phyloP scores from a whole-genome alignment of 2,113 vertebrate species.

The Aspiorhynchus laticeps region DNA sequence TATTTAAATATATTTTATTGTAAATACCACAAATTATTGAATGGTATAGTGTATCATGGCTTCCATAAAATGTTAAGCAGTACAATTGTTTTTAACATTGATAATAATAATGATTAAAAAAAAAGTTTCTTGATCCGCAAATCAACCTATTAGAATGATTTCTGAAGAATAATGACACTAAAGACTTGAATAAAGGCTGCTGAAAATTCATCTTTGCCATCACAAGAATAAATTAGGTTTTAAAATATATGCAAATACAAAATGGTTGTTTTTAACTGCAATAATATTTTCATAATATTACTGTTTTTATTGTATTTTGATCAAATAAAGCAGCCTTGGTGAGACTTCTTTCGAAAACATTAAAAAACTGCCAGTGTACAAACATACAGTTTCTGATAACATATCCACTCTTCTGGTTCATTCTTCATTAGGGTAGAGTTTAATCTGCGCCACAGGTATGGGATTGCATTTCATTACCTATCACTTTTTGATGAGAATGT shows the following conservation, averaged over 20 bases:
- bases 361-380: not conserved
- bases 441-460: constrained; percentile 66
- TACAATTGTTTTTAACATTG: too few relatives aligned
- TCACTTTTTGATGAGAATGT: constrained; percentile 73
- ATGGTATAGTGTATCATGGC: too few relatives aligned
- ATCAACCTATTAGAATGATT: too few relatives aligned
- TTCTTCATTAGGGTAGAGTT: constrained; percentile 70
- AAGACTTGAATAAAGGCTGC: too few relatives aligned
- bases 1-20: too few relatives aligned
- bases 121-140: too few relatives aligned
- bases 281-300: not conserved
- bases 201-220: too few relatives aligned
- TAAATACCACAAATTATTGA: too few relatives aligned
- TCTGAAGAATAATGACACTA: too few relatives aligned
- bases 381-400: not conserved
- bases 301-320: not conserved
- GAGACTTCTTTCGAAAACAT: too few relatives aligned
- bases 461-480: constrained; percentile 76
- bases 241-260: not conserved
- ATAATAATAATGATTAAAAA: too few relatives aligned
- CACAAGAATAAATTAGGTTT: not conserved
- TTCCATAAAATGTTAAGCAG: too few relatives aligned
- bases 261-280: not conserved
- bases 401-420: not conserved
- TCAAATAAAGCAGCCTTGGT: not conserved